Conservation (phyloP, 2,113 vertebrate genomes). For the Brienomyrus longianalis region DNA sequence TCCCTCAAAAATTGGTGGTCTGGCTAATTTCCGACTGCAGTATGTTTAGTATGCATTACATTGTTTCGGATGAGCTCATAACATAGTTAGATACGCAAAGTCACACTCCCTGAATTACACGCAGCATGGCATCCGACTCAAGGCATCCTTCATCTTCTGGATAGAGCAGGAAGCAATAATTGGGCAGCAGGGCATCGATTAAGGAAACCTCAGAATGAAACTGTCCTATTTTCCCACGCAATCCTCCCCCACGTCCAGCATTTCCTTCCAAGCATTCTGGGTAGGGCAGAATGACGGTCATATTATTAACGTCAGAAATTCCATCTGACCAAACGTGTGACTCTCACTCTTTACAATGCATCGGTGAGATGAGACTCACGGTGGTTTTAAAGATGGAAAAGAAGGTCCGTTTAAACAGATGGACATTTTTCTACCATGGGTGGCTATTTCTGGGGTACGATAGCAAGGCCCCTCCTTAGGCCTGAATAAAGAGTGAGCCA, state of each 20-base stretch:
- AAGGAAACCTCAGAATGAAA: neutral
- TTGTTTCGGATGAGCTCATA: neutral
- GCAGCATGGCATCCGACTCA: neutral
- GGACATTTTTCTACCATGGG: neutral
- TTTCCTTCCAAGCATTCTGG: neutral
- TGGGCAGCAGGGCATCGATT: neutral
- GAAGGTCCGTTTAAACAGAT: neutral
- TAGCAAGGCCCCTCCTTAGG: neutral
- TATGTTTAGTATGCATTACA: neutral
- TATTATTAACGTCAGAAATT: neutral
- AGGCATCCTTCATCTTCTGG: neutral
- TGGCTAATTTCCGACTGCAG: neutral
- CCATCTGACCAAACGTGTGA: neutral
- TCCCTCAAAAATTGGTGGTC: neutral
- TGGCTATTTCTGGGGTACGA: neutral
- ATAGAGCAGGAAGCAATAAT: neutral
- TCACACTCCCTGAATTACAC: conserved; percentile 1
- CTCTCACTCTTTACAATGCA: neutral
- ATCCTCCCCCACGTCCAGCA: neutral
- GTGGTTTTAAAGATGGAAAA: neutral
- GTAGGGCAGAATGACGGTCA: neutral
- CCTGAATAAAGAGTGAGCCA: neutral
- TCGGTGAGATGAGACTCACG: neutral
- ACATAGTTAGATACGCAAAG: neutral
- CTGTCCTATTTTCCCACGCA: neutral